Base-by-base conservation (phyloP, 37 sponge, comb jelly and placozoan genomes). In the Agelas oroides region DNA sequence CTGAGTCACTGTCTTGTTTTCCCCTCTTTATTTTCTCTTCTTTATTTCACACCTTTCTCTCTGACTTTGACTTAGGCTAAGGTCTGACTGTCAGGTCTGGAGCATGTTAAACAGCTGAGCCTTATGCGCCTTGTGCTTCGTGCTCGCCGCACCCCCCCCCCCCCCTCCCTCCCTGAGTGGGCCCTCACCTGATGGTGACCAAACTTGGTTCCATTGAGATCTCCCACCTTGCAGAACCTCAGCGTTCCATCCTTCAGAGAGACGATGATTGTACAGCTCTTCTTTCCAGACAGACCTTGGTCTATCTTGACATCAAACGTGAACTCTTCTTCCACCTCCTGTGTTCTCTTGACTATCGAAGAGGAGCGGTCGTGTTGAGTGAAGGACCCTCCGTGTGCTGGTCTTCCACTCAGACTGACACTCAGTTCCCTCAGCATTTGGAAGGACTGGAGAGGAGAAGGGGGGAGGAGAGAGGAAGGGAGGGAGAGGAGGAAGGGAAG, bases 401-500 rank as follows among this genome's bases (percentile, higher is more conserved):
- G 39, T 1, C 61, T 38, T 0, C 83, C 74, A 2, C 32, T 62
- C 65, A 83, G 37, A 35, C 33, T 35, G 34, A 35, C 74, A 63
- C 53, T 73, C 33, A 83, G 53, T 34, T 83, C 83, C n/a, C 74
- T 63, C n/a, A 83, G 74, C 83, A 83, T 83, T 65, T 83, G 83
- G 65, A 83, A n/a, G n/a, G n/a, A n/a, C n/a, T n/a, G n/a, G n/a
- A n/a, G n/a, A 30, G 16, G 36, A 15, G 70, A 70, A 28, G 70
- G 36, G 70, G 38, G 33, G 38, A 14, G 17, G 17, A 28, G 17
- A 28, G 63, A 36, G 39, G 70, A 15, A 30, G 38, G 36, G 32
- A 30, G 32, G 39, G 70, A 19, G 35, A 30, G 36, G 15, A 36
- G 36, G 32, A 30, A 15, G 35, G 70, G 33, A 36, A 36, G 32